These are phyloP conservation scores for Dryoscopus gambensis DNA, from an alignment of 2,113 vertebrate species.

Conservation along the genomic window DNA sequence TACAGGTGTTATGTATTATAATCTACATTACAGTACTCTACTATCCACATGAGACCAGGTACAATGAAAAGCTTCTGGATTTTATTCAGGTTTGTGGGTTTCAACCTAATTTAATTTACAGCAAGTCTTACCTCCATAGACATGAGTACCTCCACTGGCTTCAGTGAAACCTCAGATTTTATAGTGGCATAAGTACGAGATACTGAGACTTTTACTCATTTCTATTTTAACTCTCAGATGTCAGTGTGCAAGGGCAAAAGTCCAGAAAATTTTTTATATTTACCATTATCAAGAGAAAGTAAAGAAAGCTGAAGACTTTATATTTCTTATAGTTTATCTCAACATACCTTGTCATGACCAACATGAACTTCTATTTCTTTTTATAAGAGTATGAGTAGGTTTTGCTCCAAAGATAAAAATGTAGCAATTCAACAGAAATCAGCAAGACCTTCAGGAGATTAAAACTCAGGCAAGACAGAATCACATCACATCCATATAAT, in stretches of 20 bases:
- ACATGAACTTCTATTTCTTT: background rate
- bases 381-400: background rate
- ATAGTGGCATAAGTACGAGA: background rate
- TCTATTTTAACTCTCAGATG: background rate
- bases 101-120: background rate
- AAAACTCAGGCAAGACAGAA: background rate
- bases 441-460: background rate
- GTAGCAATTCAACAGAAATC: background rate
- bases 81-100: background rate
- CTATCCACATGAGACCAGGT: background rate
- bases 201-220: background rate
- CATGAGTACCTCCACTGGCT: background rate
- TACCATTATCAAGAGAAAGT: background rate
- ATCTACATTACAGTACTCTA: background rate
- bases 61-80: background rate
- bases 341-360: background rate
- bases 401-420: background rate
- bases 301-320: background rate
- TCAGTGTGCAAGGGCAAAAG: background rate
- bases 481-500: background rate
- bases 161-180: background rate
- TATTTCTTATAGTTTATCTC: background rate
- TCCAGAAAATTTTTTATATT: background rate
- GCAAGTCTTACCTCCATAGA: background rate
- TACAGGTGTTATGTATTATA: background rate